These are phyloP conservation scores for Triplophysa bombifrons DNA, from an alignment of 2,797 vertebrate species.

Conservation along the genomic window DNA sequence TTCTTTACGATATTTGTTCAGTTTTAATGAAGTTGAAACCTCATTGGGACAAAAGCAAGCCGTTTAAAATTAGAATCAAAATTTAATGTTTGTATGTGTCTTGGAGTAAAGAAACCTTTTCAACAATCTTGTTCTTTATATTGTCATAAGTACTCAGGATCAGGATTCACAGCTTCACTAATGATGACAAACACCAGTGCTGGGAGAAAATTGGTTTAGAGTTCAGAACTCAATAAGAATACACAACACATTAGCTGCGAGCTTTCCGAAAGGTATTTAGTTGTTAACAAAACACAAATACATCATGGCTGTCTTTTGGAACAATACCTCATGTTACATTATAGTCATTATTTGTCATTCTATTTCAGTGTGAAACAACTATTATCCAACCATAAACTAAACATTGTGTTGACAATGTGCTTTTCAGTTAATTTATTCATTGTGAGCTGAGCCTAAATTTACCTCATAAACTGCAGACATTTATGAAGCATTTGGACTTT, in stretches of 20 bases:
- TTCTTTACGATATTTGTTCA: slow-evolving; percentile 57
- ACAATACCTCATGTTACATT: not conserved
- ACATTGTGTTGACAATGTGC: not conserved
- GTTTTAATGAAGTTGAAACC: slow-evolving; percentile 67
- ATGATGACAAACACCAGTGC: slow-evolving; percentile 1
- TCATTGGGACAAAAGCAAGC: slow-evolving; percentile 51
- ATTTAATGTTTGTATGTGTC: slow-evolving; percentile 2
- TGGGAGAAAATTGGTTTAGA: slow-evolving; percentile 8
- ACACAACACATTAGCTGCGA: not conserved
- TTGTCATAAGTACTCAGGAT: not conserved
- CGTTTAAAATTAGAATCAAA: slow-evolving; percentile 51
- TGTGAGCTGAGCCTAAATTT: not conserved
- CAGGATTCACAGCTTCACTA: not conserved
- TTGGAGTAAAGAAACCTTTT: not conserved
- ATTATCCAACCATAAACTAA: not conserved
- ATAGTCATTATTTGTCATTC: not conserved
- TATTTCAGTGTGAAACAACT: not conserved
- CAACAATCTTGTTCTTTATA: not conserved
- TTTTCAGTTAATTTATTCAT: not conserved
- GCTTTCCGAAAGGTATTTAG: not conserved
- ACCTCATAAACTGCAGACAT: not conserved
- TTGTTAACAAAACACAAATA: not conserved
- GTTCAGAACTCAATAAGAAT: slow-evolving; percentile 7
- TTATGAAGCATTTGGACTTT: not conserved
- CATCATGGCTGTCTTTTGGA: not conserved